phyloP scores from a whole-genome alignment of 1,140 invertebrate genomes.

The Drosophila gunungcola region DNA sequence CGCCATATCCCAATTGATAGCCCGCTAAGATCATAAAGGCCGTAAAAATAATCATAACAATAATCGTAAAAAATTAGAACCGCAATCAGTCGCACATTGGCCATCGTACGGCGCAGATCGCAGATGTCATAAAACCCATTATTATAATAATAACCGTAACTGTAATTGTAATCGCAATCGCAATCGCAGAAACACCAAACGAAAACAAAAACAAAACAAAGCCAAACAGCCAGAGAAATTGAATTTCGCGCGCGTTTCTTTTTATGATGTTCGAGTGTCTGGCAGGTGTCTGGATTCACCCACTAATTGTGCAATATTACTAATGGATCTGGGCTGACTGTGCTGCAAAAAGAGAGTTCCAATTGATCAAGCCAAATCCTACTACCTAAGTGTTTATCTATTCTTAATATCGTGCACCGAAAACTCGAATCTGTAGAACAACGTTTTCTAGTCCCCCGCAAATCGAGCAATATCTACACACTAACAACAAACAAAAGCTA shows the following conservation, averaged over 20 bases:
- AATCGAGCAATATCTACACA: constrained; percentile 67
- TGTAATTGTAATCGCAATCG: constrained; percentile 17
- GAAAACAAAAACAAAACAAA: constrained; percentile 13
- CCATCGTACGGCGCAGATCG: constrained; percentile 46
- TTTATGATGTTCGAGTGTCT: constrained; percentile 61
- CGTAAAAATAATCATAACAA: constrained; percentile 79
- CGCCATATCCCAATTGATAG: constrained; percentile 63
- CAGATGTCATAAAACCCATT: constrained; percentile 1
- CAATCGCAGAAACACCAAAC: constrained; percentile 14
- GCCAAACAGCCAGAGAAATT: constrained; percentile 12
- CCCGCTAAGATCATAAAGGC: constrained; percentile 70
- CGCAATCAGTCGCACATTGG: constrained; percentile 61
- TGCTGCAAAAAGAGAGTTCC: constrained; percentile 59
- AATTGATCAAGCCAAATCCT: constrained; percentile 50
- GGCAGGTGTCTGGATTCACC: constrained; percentile 56
- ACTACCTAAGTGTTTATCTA: constrained; percentile 52
- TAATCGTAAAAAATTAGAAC: constrained; percentile 79
- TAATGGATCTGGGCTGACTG: constrained; percentile 47
- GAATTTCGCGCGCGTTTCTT: constrained; percentile 55
- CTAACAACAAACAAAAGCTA: constrained; percentile 31
- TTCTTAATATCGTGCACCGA: constrained; percentile 31
- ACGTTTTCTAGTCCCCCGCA: constrained; percentile 72
- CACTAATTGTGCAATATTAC: constrained; percentile 68
- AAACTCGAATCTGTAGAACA: constrained; percentile 47
- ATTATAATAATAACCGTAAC: constrained; percentile 9